phyloP scores from a whole-genome alignment of 2,113 vertebrate species.

The Synodontis membranacea region DNA sequence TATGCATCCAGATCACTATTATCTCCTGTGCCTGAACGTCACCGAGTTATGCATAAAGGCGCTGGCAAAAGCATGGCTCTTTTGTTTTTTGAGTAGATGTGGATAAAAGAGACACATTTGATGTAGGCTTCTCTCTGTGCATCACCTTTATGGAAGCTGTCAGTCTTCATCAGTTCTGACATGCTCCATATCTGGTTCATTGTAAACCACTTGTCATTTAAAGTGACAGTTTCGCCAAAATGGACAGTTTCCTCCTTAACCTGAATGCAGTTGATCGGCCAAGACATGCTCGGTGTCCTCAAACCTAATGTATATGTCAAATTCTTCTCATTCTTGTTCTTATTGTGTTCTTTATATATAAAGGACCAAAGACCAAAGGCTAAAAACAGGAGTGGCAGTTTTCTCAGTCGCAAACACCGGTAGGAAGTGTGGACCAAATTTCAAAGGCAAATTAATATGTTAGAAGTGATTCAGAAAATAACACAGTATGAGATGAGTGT shows the following conservation, averaged over 20 bases:
- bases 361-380: background rate
- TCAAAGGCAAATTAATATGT: background rate
- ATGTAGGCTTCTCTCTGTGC: constrained; percentile 61
- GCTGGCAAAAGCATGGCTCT: constrained; percentile 63
- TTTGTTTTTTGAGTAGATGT: constrained; percentile 57
- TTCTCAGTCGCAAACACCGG: background rate
- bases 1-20: constrained; percentile 21
- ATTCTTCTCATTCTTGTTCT: background rate
- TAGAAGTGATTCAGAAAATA: background rate
- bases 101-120: constrained; percentile 71
- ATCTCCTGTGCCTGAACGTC: constrained; percentile 30
- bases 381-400: background rate
- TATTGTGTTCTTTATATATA: background rate
- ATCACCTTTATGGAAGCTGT: constrained; percentile 72
- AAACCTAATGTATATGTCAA: too few species aligned
- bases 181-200: constrained; percentile 29
- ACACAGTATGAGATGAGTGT: background rate
- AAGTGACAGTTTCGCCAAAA: constrained; percentile 7
- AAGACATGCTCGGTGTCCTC: background rate
- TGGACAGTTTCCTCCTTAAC: background rate
- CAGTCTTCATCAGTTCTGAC: constrained; percentile 46
- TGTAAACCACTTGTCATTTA: constrained; percentile 43
- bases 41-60: constrained; percentile 49
- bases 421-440: background rate
- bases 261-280: background rate